Evolutionary conservation across 2,888 invertebrate species (phyloP), one percentile per base, ranked within the genome.

Genomic region (Hyalella azteca): DNA sequence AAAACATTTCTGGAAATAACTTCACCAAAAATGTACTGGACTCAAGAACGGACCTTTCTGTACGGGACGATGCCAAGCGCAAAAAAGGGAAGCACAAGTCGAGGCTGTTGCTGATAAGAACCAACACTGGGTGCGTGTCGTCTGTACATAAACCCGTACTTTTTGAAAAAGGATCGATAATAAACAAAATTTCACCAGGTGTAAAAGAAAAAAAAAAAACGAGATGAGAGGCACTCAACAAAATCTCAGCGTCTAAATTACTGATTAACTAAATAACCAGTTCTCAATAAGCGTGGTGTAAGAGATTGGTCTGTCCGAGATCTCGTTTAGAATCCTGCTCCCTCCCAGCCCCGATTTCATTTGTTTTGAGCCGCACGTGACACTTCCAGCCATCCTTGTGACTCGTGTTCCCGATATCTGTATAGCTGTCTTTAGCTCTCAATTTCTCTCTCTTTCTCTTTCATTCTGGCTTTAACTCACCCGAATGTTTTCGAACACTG

Each of bases 71-170:
- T 59, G 11, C 13, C 26, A n/a, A 5, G 5, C 26, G 29, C 15
- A 66, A 75, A 45, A 75, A 75, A 22, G 45, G 75, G 7, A 75
- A 75, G 88, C 93, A 94, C 90, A 95, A 94, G 90, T 95, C 95
- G 88, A 93, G 95, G 88, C 92, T 95, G 88, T 92, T 95, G 89
- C 94, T 94, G 91, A 94, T 95, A 92, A 93, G 92, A 90, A 93
- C 94, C 88, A 94, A 93, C 90, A 91, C 91, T 91, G 95, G 95
- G 95, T 95, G 94, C 91, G 93, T 92, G 41, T 22, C 19, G n/a
- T n/a, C 29, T 41, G 36, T 75, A 15, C 29, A 39, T 73, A 45
- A 45, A 41, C 75, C 75, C 75, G 75, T 75, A 45, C 40, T 75
- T 75, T 75, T 75, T 45, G 75, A 75, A 75, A 26, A 45, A 75